Evolutionary conservation across 2,113 vertebrate species (phyloP).

Genomic region (Eidolon helvum): DNA sequence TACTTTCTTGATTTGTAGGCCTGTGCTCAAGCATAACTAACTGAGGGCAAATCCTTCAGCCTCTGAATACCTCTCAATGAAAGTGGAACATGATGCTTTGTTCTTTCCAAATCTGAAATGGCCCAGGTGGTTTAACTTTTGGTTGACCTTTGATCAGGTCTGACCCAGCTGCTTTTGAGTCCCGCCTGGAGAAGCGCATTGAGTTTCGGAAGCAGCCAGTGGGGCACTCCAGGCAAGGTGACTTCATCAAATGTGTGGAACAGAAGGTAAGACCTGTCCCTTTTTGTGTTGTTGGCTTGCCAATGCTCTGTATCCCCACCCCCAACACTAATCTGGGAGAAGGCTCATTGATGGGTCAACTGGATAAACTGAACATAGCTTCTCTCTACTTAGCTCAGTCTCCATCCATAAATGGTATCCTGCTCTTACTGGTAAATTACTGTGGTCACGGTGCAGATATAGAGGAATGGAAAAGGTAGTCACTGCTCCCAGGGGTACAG

Average conservation of each 20-base stretch:
- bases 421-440: not conserved
- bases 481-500: not conserved
- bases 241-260: constrained; percentile 90
- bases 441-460: not conserved
- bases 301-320: not conserved
- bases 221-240: constrained; percentile 90
- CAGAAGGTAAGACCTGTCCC: constrained; percentile 83
- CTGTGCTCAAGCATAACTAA: not conserved
- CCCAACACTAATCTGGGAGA: not conserved
- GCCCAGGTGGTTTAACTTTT: not conserved
- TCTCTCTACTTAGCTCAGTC: not conserved
- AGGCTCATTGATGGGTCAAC: not conserved
- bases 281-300: not conserved
- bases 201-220: constrained; percentile 87
- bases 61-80: constrained; percentile 7
- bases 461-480: not conserved
- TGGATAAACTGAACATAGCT: not conserved
- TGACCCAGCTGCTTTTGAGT: constrained; percentile 90
- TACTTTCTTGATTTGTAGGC: not conserved
- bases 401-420: not conserved
- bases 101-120: constrained; percentile 43
- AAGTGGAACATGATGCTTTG: not conserved
- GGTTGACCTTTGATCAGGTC: constrained; percentile 81
- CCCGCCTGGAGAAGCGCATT: constrained; percentile 86
- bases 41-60: constrained; percentile 17